Evolutionary conservation across 2,888 invertebrate species (phyloP), one percentile per base, ranked within the genome.

Genomic region (Eudasyphora cyanicolor): DNA sequence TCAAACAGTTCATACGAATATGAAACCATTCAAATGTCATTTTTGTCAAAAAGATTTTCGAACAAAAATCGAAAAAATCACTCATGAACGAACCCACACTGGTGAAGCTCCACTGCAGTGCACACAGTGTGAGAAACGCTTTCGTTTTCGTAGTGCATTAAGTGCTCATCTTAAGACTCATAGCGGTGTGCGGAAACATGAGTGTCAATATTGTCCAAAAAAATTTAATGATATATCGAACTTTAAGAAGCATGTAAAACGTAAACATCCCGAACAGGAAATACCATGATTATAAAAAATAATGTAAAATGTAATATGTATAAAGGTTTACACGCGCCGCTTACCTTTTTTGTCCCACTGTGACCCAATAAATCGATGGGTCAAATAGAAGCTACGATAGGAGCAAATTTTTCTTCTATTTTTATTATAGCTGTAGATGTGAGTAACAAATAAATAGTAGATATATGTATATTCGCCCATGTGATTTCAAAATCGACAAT

Each of bases 191-290:
- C 93, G 95, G 38, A 96, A 96, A 0, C 96, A 96, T 88, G 94
- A 95, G 0, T 96, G 96, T 87, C 90, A 94, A 42, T 94, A 95
- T 84, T 96, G 96, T 87, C 94, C 95, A 76, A 94, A 94, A 89
- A 94, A 96, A 88, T 96, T 96, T 86, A 96, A 96, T 0, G 96
- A 96, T 89, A 96, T 96, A 96, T 96, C 96, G 0, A 96, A 96
- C 91, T 96, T 96, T 87, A 96, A 96, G 87, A 96, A 96, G 87
- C 96, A 96, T 89, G 96, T 96, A 95, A 96, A 19, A 42, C 78
- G 76, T 17, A 84, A 78, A 51, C 84, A 84, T 76, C 2, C 51
- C 8, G 67, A 78, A 32, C n/a, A 1, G 12, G 29, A 45, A 38
- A 51, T 14, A 51, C 0, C 12, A 1, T 21, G 2, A 29, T n/a